Evolutionary conservation across 2,888 invertebrate genomes (phyloP).

Genomic region (Orgyia antiqua): DNA sequence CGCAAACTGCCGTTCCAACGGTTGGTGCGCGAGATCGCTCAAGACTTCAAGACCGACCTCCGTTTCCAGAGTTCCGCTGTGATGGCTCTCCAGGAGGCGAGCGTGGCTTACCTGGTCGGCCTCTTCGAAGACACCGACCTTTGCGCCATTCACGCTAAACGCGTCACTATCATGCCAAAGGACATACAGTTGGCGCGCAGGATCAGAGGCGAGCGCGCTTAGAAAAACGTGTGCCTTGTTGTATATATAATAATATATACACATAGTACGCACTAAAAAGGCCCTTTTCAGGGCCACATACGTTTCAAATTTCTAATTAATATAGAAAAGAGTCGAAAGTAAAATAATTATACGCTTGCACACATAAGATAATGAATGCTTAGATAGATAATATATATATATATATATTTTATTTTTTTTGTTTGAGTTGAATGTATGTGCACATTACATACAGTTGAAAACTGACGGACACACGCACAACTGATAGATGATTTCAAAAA

Average conservation of each 20-base stretch:
- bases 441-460: too few species aligned
- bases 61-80: slow-evolving; percentile 85
- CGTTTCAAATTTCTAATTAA: too few species aligned
- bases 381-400: too few species aligned
- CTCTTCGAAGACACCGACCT: slow-evolving; percentile 87
- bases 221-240: not conserved
- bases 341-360: too few species aligned
- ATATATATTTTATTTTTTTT: too few species aligned
- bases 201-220: slow-evolving; percentile 57
- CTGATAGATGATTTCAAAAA: too few species aligned
- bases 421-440: too few species aligned
- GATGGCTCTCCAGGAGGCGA: slow-evolving; percentile 81
- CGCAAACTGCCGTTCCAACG: slow-evolving; percentile 85
- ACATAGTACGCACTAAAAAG: slow-evolving; percentile 55
- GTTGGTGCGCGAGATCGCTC: slow-evolving; percentile 84
- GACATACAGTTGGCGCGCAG: slow-evolving; percentile 58
- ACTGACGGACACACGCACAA: too few species aligned
- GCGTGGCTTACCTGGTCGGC: slow-evolving; percentile 81
- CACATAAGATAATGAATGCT: too few species aligned
- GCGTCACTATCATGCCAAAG: slow-evolving; percentile 66
- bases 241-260: not conserved
- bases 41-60: slow-evolving; percentile 85
- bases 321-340: too few species aligned
- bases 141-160: slow-evolving; percentile 84
- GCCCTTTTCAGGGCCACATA: slow-evolving; percentile 66